Base-by-base conservation (phyloP, 1,140 invertebrate genomes). In the Platorchestia sp. region DNA sequence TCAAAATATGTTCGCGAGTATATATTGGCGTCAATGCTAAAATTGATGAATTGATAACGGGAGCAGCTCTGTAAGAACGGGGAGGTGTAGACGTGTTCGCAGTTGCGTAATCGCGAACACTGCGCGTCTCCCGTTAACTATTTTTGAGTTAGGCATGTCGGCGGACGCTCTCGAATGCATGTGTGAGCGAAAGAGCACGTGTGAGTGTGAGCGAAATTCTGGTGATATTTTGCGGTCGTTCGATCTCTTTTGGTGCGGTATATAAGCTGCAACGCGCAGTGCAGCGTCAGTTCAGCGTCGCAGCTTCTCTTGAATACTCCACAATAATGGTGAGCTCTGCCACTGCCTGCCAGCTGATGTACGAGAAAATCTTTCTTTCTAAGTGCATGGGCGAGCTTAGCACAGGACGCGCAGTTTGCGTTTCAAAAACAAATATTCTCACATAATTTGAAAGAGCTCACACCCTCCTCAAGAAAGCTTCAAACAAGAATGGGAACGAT, bases 291-390 rank as follows among this genome's bases (percentile, higher is more conserved):
- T 90, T 3, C 87, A 45, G 44, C 87, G 10, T 14, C 41, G 87
- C 87, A 90, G 41, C 44, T 6, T 90, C 87, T 90, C 41, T 44
- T 43, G 41, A 90, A 42, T 43, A 90, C 87, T 43, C 41, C 87
- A 90, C 87, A 90, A 90, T 43, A 7, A 90, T 90, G 87, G 87
- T 90, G 87, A 90, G 87, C 87, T 90, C 87, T 90, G 41, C 5
- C 86, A n/a, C 86, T 87, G 47, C 7, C 59, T 75, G 27, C 59
- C 59, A 75, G 14, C 59, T 10, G 27, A 75, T 10, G 36, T 3
- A 75, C 47, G 59, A 75, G 27, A 75, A 75, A 10, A 22, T 75
- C 36, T 27, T 75, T 75, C 59, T 75, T 75, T 36, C 27, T 36
- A 3, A 14, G 27, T 75, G 36, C 14, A 1, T 22, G 27, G 59